Evolutionary conservation across 2,888 invertebrate genomes (phyloP), one percentile per base, ranked within the genome.

Genomic region (Tetragonisca angustula): DNA sequence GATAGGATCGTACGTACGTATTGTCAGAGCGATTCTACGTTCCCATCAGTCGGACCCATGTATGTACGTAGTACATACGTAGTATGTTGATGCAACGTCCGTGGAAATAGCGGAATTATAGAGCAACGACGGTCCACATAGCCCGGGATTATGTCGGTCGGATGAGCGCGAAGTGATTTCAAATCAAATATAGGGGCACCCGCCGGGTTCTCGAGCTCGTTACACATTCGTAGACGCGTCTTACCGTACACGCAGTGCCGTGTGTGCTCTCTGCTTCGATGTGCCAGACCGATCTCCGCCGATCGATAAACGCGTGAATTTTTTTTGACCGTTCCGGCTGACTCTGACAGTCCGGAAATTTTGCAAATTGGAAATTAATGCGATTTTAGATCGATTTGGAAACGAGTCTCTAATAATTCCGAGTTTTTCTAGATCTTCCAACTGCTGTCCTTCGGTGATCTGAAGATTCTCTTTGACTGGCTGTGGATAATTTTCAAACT

Each of bases 81-180:
- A 4, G 32, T 32, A 59, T 43, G 76, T 81, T 54, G 82, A 62
- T 83, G 81, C 79, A 81, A 72, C 79, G 85, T 82, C 71, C 72
- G 76, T 81, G 76, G 36, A 85, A 75, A 83, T 82, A 76, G 52
- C 67, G 84, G 83, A 87, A 89, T 89, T 88, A 89, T 85, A 85
- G 84, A 81, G 79, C 86, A 19, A 69, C 76, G 76, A 70, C 85
- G 85, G 77, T 84, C 87, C 85, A 84, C 83, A 83, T 82, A 80
- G 77, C 62, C 65, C 69, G 70, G 78, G 85, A 90, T 91, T 88
- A 86, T 83, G 87, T 88, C 80, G 86, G 87, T 80, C 78, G 85
- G 70, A 83, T 83, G 81, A 76, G 75, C 79, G 83, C 86, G 77
- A 84, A 87, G 87, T 85, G 89, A 89, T 90, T 91, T 87, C 86